These are phyloP conservation scores for Marcusenius ussheri DNA, from an alignment of 2,113 vertebrate genomes.

Conservation along the genomic window DNA sequence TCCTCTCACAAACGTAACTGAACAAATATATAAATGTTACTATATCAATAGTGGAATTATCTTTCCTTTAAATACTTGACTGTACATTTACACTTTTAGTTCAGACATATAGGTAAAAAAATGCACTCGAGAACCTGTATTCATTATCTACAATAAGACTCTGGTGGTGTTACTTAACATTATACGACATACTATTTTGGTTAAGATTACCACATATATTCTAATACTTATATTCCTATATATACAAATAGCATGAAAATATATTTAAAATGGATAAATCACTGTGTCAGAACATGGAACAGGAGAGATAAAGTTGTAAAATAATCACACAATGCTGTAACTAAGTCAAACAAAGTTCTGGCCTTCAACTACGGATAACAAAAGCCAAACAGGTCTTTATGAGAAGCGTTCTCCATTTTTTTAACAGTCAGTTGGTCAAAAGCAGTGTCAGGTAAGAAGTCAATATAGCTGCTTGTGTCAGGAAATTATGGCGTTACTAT, in stretches of 20 bases:
- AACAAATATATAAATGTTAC: not conserved
- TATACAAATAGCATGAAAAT: not conserved
- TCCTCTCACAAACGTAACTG: not conserved
- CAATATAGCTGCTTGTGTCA: not conserved
- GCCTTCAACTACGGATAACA: constrained; percentile 37
- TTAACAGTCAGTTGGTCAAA: not conserved
- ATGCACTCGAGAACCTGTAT: not conserved
- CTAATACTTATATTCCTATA: not conserved
- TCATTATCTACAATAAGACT: not conserved
- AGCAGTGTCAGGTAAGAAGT: not conserved
- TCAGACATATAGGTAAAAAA: not conserved
- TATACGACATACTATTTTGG: not conserved
- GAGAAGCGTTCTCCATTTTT: not conserved
- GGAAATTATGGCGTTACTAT: not conserved
- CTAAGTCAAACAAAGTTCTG: constrained; percentile 37
- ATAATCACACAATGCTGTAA: not conserved
- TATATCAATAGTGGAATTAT: not conserved
- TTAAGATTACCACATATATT: not conserved
- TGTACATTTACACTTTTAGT: not conserved
- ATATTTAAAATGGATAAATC: not conserved
- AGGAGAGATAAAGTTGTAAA: not conserved
- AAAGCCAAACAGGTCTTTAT: constrained; percentile 24
- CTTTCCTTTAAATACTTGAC: not conserved
- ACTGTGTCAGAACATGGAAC: not conserved
- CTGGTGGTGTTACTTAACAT: not conserved